Evolutionary conservation across 1,140 invertebrate species (phyloP).

Genomic region (Solenopsis fugax): DNA sequence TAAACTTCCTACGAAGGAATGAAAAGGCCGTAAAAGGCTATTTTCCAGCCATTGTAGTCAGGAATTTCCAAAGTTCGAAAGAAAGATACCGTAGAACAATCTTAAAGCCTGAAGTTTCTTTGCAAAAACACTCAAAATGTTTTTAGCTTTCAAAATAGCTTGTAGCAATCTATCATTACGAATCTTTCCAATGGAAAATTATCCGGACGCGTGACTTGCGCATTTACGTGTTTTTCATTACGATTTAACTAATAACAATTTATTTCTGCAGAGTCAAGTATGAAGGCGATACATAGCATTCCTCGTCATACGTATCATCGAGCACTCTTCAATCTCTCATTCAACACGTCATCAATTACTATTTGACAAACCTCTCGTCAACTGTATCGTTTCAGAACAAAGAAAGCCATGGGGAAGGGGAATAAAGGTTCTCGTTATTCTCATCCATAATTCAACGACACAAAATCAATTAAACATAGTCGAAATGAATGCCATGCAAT

Average conservation of each 20-base stretch:
- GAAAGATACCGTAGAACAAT: slow-evolving; percentile 5
- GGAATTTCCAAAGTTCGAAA: slow-evolving; percentile 17
- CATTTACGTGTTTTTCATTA: slow-evolving; percentile 9
- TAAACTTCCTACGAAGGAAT: neutral
- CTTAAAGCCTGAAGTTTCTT: slow-evolving; percentile 35
- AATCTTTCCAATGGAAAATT: slow-evolving; percentile 20
- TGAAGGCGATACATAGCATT: neutral
- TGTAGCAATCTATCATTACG: neutral
- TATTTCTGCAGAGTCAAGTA: neutral
- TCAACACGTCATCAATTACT: slow-evolving; percentile 5
- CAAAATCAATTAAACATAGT: neutral
- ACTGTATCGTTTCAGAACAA: neutral
- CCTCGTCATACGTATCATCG: neutral
- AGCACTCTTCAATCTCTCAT: neutral
- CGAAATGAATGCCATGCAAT: neutral
- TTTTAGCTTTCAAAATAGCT: neutral
- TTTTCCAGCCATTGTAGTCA: slow-evolving; percentile 5
- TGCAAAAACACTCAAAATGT: slow-evolving; percentile 8
- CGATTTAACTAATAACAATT: slow-evolving; percentile 18
- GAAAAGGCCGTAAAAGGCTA: slow-evolving; percentile 15
- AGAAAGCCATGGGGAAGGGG: neutral
- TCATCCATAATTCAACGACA: slow-evolving; percentile 48
- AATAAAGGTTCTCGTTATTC: neutral
- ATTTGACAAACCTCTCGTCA: neutral
- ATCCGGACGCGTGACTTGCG: neutral